A percentile compares a stretch with the other conserved stretches of the same genome.
phyloP scores from a whole-genome alignment of 2,797 vertebrate genomes.

The Sebastes ruberrimus region DNA sequence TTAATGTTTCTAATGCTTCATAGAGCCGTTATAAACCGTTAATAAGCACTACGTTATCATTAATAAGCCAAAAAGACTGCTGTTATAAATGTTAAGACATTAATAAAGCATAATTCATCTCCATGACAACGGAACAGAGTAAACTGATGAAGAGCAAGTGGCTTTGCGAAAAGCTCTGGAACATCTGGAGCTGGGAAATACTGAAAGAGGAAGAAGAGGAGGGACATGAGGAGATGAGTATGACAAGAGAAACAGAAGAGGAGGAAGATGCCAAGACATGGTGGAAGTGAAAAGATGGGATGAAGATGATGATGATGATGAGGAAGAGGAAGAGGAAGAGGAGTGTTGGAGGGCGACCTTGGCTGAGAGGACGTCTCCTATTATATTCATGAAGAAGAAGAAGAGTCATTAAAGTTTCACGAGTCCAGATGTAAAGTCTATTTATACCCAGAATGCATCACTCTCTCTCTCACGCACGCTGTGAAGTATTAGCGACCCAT shows the following conservation, averaged over 20 bases:
- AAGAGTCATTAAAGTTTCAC: conserved; percentile 70
- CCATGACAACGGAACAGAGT: neutral
- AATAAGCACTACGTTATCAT: too few relatives aligned
- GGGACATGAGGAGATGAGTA: neutral
- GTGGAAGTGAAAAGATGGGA: neutral
- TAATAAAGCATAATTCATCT: neutral
- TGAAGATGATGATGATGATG: neutral
- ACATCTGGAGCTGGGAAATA: too few relatives aligned
- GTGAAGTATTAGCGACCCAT: conserved; percentile 52
- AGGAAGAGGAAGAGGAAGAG: neutral
- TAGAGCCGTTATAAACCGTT: too few relatives aligned
- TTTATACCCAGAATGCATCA: conserved; percentile 55
- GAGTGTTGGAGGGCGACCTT: conserved; percentile 43
- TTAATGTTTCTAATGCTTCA: too few relatives aligned
- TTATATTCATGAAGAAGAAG: conserved; percentile 57
- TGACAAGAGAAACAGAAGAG: neutral
- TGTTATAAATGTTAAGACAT: neutral
- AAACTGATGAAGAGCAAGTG: neutral
- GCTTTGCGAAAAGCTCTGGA: too few relatives aligned
- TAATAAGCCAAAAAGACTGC: too few relatives aligned
- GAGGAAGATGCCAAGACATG: neutral
- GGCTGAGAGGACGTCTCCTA: conserved; percentile 34
- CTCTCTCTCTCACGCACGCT: neutral
- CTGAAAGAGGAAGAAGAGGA: neutral
- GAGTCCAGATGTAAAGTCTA: conserved; percentile 58